phyloP scores from a whole-genome alignment of 2,113 vertebrate genomes.

The Sapajus apella region DNA sequence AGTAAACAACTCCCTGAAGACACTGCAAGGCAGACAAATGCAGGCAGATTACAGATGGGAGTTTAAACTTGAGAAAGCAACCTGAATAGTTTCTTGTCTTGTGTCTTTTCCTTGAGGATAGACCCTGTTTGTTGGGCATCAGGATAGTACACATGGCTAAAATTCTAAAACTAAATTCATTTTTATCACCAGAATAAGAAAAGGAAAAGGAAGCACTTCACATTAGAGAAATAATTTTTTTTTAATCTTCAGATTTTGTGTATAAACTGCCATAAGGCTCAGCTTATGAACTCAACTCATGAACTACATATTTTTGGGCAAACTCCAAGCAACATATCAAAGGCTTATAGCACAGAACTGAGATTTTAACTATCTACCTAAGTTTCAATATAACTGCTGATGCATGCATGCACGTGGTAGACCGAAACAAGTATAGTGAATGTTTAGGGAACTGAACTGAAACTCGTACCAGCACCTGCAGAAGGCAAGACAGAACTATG shows the following conservation, averaged over 20 bases:
- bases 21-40: no score
- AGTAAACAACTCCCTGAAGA: neutral
- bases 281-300: neutral
- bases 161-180: neutral
- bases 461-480: neutral
- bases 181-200: neutral
- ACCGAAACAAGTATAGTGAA: rapidly evolving
- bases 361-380: neutral
- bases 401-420: rapidly evolving
- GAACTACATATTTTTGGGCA: neutral
- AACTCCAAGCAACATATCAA: neutral
- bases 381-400: neutral
- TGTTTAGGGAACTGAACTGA: neutral
- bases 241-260: neutral
- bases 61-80: neutral
- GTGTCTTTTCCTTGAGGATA: neutral
- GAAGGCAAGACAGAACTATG: neutral
- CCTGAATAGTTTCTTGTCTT: neutral
- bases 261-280: neutral
- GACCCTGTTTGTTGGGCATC: neutral
- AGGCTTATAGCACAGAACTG: neutral
- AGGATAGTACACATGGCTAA: rapidly evolving
- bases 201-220: neutral
- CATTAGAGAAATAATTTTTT: neutral
- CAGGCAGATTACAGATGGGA: neutral